Percentiles rank a stretch among this genome's conserved stretches.
These are phyloP conservation scores for Zaprionus davidi DNA, from an alignment of 1,140 invertebrate genomes.

Conservation along the genomic window DNA sequence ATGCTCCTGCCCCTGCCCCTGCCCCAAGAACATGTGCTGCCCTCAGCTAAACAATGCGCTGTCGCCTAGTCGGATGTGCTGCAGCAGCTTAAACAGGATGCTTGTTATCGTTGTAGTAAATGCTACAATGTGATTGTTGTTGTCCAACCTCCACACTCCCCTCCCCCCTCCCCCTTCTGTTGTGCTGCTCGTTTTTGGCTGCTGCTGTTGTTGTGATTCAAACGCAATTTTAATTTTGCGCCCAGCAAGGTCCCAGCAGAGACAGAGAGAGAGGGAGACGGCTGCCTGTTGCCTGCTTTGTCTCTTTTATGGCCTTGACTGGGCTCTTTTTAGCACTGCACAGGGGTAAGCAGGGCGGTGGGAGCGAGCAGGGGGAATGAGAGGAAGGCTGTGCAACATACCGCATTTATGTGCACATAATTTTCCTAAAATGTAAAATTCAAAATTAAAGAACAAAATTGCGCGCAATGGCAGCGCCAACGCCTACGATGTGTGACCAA, in stretches of 20 bases:
- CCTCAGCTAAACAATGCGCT: constrained; percentile 5
- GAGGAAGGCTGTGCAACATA: neutral
- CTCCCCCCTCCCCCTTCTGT: neutral
- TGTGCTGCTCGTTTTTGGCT: constrained; percentile 1
- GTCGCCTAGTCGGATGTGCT: constrained; percentile 4
- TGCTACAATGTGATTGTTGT: constrained; percentile 7
- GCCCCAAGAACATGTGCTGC: too few relatives aligned
- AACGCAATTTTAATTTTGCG: constrained; percentile 6
- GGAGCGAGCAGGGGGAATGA: neutral
- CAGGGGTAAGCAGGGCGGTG: too few relatives aligned
- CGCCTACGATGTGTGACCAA: constrained; percentile 6
- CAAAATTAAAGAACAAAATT: constrained; percentile 21
- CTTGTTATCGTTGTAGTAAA: constrained; percentile 6
- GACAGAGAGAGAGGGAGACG: neutral
- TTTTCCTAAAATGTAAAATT: constrained; percentile 1
- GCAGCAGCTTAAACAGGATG: constrained; percentile 6
- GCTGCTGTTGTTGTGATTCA: neutral
- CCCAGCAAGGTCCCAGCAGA: neutral
- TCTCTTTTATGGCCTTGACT: constrained; percentile 2
- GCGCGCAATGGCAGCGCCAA: neutral
- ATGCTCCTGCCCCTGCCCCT: neutral
- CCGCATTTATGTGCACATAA: constrained; percentile 5
- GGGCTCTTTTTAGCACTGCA: neutral
- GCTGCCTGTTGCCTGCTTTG: constrained; percentile 5
- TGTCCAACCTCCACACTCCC: neutral